These are phyloP conservation scores for Takifugu rubripes DNA, from an alignment of 2,797 vertebrate species.

Conservation along the genomic window DNA sequence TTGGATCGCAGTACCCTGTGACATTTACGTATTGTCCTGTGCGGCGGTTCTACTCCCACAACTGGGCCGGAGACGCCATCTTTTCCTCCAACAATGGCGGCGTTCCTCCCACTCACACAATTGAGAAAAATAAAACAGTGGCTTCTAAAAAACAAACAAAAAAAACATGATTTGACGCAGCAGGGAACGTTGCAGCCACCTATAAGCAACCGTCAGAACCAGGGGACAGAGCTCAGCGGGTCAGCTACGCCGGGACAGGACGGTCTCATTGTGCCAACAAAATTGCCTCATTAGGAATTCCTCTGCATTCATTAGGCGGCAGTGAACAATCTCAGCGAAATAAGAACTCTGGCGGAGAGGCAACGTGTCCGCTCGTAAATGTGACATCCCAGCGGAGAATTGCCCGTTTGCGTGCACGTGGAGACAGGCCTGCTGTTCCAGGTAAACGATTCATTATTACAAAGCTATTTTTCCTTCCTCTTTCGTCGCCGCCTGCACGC, in stretches of 20 bases:
- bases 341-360: background rate
- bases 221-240: constrained; percentile 8
- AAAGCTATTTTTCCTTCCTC: background rate
- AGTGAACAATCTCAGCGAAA: constrained; percentile 6
- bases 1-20: background rate
- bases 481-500: background rate
- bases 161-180: constrained; percentile 1
- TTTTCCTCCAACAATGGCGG: too few relatives aligned
- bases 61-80: too few relatives aligned
- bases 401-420: background rate
- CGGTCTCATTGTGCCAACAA: constrained; percentile 24
- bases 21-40: too few relatives aligned
- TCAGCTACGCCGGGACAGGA: constrained; percentile 4
- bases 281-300: constrained; percentile 24
- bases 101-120: background rate
- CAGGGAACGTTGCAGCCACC: background rate
- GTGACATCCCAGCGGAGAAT: background rate
- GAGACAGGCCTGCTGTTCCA: background rate
- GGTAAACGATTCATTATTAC: constrained; percentile 1
- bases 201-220: background rate
- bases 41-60: too few relatives aligned
- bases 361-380: background rate
- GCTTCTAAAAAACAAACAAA: background rate
- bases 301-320: constrained; percentile 25
- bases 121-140: background rate